phyloP scores from a whole-genome alignment of 2,797 vertebrate genomes.

The Cacajao melanocephalus region DNA sequence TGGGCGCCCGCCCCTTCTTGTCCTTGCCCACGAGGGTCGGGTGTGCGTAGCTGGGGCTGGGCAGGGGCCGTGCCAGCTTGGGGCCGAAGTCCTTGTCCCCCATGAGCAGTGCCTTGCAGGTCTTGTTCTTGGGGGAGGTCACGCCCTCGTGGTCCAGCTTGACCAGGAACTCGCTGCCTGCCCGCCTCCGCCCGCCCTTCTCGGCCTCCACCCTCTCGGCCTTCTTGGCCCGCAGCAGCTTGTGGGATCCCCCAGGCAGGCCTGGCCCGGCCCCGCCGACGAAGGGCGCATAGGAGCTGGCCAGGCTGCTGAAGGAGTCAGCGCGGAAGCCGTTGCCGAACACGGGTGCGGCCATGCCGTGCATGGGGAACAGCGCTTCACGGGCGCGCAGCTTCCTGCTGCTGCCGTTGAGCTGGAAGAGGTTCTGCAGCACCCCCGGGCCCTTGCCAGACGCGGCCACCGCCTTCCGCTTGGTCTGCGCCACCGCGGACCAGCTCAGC shows the following conservation, averaged over 20 bases:
- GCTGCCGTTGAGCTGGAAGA: slow-evolving; percentile 92
- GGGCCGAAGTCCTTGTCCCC: slow-evolving; percentile 87
- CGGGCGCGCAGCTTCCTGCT: slow-evolving; percentile 89
- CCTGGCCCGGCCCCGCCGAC: slow-evolving; percentile 80
- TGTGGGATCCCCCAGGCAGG: slow-evolving; percentile 84
- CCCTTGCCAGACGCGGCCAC: slow-evolving; percentile 74
- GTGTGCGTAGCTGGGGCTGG: slow-evolving; percentile 88
- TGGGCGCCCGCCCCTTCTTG: slow-evolving; percentile 85
- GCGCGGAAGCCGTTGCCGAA: slow-evolving; percentile 95
- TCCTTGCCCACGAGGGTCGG: slow-evolving; percentile 88
- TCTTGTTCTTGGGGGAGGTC: slow-evolving; percentile 98
- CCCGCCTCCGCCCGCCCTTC: slow-evolving; percentile 86
- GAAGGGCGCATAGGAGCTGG: slow-evolving; percentile 93
- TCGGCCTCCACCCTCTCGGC: slow-evolving; percentile 82
- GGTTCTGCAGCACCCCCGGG: slow-evolving; percentile 83
- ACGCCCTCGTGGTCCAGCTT: slow-evolving; percentile 98
- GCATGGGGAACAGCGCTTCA: slow-evolving; percentile 88
- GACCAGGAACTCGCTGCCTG: slow-evolving; percentile 89
- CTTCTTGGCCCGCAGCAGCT: slow-evolving; percentile 85
- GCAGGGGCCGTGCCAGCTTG: slow-evolving; percentile 82
- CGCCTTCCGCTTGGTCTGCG: slow-evolving; percentile 88
- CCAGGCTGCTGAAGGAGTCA: slow-evolving; percentile 97
- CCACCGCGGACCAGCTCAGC: slow-evolving; percentile 89
- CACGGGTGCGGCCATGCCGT: slow-evolving; percentile 86
- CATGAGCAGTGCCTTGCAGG: slow-evolving; percentile 92